These are phyloP conservation scores for Tipula helvola DNA, from an alignment of 2,888 invertebrate species.

Conservation along the genomic window DNA sequence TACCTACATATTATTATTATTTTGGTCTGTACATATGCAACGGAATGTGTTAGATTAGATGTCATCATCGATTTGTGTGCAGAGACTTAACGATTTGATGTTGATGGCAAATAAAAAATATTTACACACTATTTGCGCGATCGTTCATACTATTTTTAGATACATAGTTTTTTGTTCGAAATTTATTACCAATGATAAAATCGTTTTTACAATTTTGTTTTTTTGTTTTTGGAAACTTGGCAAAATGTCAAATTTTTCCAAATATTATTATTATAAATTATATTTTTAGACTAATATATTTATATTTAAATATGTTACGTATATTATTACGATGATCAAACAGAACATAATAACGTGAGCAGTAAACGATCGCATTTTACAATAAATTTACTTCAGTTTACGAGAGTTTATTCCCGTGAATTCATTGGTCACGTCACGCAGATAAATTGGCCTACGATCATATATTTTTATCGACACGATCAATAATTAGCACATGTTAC, in stretches of 20 bases:
- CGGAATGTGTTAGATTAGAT: background rate
- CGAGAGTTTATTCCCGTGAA: background rate
- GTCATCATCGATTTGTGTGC: background rate
- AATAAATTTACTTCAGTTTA: background rate
- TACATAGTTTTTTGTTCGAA: background rate
- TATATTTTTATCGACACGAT: background rate
- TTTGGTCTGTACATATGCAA: background rate
- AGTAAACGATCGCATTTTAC: background rate
- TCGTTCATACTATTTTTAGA: background rate
- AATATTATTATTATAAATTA: background rate
- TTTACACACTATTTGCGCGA: background rate
- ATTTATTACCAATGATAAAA: background rate
- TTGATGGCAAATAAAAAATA: background rate
- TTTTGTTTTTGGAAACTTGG: background rate
- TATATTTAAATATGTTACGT: background rate
- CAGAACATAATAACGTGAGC: background rate
- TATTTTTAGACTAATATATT: background rate
- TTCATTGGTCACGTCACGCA: background rate
- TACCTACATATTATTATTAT: background rate
- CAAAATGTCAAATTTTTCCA: background rate
- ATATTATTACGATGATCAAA: background rate
- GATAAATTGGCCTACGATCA: background rate
- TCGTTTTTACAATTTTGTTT: background rate
- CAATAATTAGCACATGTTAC: background rate
- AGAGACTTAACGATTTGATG: background rate